A percentile compares a stretch with the other conserved stretches of the same genome.
These are phyloP conservation scores for Echinarachnius parma DNA, from an alignment of 53 echinoderm and acorn worm genomes.

Conservation along the genomic window DNA sequence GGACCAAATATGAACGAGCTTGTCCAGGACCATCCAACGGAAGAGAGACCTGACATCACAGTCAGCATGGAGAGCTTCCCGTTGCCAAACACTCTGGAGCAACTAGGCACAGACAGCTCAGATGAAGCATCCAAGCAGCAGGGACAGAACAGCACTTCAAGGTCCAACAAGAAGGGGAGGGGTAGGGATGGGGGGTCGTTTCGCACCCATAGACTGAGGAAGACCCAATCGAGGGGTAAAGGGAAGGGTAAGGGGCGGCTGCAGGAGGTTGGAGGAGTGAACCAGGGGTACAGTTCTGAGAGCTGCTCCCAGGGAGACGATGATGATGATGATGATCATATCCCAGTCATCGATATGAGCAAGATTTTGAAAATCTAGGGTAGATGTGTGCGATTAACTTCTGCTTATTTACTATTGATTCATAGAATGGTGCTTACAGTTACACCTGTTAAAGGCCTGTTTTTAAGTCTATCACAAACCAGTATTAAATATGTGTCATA, in stretches of 20 bases:
- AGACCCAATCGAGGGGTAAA: slow-evolving; percentile 85
- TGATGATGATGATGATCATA: slow-evolving; percentile 56
- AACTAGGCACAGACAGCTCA: slow-evolving; percentile 51
- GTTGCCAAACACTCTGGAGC: slow-evolving; percentile 70
- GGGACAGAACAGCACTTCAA: not conserved
- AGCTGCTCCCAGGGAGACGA: slow-evolving; percentile 13
- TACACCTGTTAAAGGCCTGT: no score
- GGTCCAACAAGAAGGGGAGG: slow-evolving; percentile 27
- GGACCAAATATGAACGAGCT: slow-evolving; percentile 9
- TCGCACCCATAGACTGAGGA: slow-evolving; percentile 50
- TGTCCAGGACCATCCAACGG: slow-evolving; percentile 25
- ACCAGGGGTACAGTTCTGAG: slow-evolving; percentile 61
- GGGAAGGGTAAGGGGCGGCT: slow-evolving; percentile 65
- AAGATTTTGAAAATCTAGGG: no score
- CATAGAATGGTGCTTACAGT: no score
- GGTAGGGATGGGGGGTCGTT: slow-evolving; percentile 32
- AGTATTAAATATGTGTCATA: no score
- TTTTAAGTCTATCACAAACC: no score
- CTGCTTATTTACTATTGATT: no score
- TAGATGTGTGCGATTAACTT: no score
- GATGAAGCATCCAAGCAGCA: not conserved
- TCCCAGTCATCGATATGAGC: slow-evolving; percentile 76
- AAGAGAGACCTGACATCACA: slow-evolving; percentile 44
- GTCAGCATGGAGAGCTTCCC: slow-evolving; percentile 82
- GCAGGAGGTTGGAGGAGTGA: slow-evolving; percentile 51